Base-by-base conservation (phyloP, 2,888 invertebrate genomes). In the Onchidella celtica region DNA sequence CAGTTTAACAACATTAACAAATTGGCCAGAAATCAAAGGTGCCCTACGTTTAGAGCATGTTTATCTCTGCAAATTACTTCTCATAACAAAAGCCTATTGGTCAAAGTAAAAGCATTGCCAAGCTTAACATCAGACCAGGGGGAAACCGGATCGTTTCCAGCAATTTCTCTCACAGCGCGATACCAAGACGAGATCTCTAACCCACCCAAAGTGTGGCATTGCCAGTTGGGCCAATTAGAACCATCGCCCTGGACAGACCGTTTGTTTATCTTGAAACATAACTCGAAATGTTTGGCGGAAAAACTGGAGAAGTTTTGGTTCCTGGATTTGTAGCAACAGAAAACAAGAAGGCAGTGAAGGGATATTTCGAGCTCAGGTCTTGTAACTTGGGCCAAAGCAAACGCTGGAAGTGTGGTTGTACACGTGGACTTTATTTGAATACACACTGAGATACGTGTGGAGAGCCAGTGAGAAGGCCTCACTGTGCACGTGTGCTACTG, bases 1-100 rank as follows among this genome's bases (percentile, higher is more conserved):
- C 61, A 61, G 61, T 61, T 61, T 61, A 61, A 61, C 61, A 61
- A 61, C 61, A 61, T 61, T 61, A 61, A 61, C 61, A 61, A 61
- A 61, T 61, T 61, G 61, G 61, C 61, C 27, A 24, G 61, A 61
- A 61, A 61, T 61, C n/a, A 27, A 24, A 61, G 61, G 6, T 27
- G 61, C 21, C n/a, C 27, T 9, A 6, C n/a, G n/a, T 24, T 27
- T 24, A 24, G 27, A 6, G n/a, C 27, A 55, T 61, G 61, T 61
- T 61, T 61, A 61, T 61, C 61, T 9, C 61, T 27, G 27, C 21
- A 27, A 21, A 27, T 61, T n/a, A 61, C 61, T 27, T 61, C 61
- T 27, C n/a, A 61, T 61, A 61, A 61, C 61, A 61, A 61, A 61
- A n/a, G n/a, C n/a, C 61, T 27, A 47, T 61, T 9, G 61, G 61